Percentiles rank a stretch among this genome's conserved stretches.
These are phyloP conservation scores for Polymixis lichenea DNA, from an alignment of 2,888 invertebrate species.

Conservation along the genomic window DNA sequence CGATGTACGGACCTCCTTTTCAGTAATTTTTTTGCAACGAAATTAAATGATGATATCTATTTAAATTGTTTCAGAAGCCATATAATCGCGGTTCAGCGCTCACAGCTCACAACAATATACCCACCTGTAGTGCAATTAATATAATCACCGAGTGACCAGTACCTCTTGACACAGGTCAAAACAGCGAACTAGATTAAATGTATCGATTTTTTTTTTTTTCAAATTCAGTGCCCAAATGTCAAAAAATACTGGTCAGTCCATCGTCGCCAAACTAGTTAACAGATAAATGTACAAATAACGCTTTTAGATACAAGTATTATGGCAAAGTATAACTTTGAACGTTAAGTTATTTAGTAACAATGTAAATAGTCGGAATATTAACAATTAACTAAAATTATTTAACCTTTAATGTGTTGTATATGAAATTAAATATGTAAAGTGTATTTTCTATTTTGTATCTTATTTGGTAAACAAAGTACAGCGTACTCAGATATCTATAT, in stretches of 20 bases:
- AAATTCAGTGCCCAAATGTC: background rate
- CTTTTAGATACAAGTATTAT: conserved; percentile 67
- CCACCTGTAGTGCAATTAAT: conserved; percentile 79
- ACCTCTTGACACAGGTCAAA: conserved; percentile 1
- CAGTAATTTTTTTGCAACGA: background rate
- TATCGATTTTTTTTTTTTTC: background rate
- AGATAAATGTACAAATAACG: conserved; percentile 68
- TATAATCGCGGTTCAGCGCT: conserved; percentile 44
- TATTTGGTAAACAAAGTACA: conserved; percentile 22
- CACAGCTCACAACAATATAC: conserved; percentile 56
- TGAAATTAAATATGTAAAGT: conserved; percentile 28
- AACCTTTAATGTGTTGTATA: background rate
- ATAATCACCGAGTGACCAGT: conserved; percentile 34
- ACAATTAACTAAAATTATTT: conserved; percentile 25
- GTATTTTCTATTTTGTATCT: background rate
- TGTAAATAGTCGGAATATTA: conserved; percentile 56
- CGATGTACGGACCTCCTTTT: too few relatives aligned
- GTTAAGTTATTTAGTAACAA: conserved; percentile 41
- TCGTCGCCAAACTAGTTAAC: conserved; percentile 58
- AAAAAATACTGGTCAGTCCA: conserved; percentile 20
- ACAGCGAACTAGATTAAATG: conserved; percentile 3
- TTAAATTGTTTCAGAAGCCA: conserved; percentile 70
- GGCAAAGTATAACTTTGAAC: conserved; percentile 67
- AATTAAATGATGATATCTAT: background rate
- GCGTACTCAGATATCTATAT: too few relatives aligned